Base-by-base conservation (phyloP, 2,888 invertebrate genomes). In the Andricus quercusramuli region DNA sequence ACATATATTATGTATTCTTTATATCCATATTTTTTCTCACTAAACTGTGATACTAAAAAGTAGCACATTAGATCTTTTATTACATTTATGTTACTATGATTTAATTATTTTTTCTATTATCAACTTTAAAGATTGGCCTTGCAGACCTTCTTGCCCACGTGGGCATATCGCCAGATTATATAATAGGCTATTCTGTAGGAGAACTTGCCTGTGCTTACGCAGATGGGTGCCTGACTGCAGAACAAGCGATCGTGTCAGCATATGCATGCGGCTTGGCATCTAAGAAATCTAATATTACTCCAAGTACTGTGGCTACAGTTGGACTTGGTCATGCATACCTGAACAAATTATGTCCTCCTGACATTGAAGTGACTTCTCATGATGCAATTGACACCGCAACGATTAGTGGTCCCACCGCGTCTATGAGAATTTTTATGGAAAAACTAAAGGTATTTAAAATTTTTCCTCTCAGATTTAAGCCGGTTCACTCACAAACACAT, bases 101-200 rank as follows among this genome's bases (percentile, higher is more conserved):
- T 2, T 17, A 4, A 47, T 4, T 47, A 15, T 44, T 47, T 25
- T 70, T 79, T 67, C n/a, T 29, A 32, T 77, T 25, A 0, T 47
- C 15, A 47, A 47, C 47, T 56, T 51, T 59, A 20, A 62, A 83
- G 94, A 94, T 95, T 78, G 95, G 94, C 4, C 89, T 95, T 51
- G 94, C 95, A 20, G 96, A 96, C 88, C 89, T 95, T 29, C 90
- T 96, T 56, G 90, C 87, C 78, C 90, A 92, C 15, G 87, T 94
- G 37, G 95, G 95, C 56, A 93, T 96, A 20, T 90, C 92, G 78
- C 95, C 96, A 3, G 95, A 96, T 92, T 95, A 95, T n/a, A 94
- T 96, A 80, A 94, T 96, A 79, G 97, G 98, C 2, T 98, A 98
- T 93, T 98, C 98, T 29, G 97, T 97, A 0, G 98, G 98, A 37